Percentiles rank a stretch among this genome's conserved stretches.
Evolutionary conservation across 2,888 invertebrate genomes (phyloP).

Genomic region (Parthenolecanium corni): DNA sequence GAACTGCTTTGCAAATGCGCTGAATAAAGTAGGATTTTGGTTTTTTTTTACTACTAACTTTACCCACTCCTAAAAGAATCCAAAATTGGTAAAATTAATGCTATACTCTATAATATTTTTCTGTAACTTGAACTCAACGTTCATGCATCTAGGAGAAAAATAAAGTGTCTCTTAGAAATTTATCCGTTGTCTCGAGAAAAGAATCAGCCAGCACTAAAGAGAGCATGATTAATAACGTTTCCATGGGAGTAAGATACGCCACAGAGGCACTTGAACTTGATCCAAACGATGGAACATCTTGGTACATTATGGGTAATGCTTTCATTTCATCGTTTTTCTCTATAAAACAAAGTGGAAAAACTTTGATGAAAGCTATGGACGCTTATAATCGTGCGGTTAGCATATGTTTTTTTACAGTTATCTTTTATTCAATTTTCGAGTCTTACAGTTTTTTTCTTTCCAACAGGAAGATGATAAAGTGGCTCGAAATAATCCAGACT

Average conservation of each 20-base stretch:
- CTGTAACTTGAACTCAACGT: constrained; percentile 14
- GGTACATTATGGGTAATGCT: constrained; percentile 75
- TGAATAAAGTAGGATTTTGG: constrained; percentile 49
- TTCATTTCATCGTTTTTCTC: constrained; percentile 69
- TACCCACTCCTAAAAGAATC: no score
- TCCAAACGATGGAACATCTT: constrained; percentile 65
- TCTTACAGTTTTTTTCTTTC: constrained; percentile 15
- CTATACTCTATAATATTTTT: neutral
- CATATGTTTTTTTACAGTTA: neutral
- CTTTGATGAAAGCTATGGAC: constrained; percentile 59
- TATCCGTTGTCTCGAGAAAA: constrained; percentile 70
- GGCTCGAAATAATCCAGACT: constrained; percentile 60
- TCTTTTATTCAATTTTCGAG: constrained; percentile 17
- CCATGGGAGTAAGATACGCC: constrained; percentile 59
- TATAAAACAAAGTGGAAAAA: constrained; percentile 57
- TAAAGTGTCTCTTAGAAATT: constrained; percentile 61
- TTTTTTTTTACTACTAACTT: no score
- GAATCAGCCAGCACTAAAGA: constrained; percentile 40
- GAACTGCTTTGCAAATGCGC: constrained; percentile 68
- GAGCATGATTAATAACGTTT: constrained; percentile 39
- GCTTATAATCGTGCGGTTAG: constrained; percentile 68
- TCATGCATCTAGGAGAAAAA: constrained; percentile 49
- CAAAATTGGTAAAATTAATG: neutral
- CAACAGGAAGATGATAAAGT: constrained; percentile 55
- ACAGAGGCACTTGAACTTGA: constrained; percentile 72